Evolutionary conservation across 2,888 invertebrate species (phyloP), one percentile per base, ranked within the genome.

Genomic region (Dynastes hyllus): DNA sequence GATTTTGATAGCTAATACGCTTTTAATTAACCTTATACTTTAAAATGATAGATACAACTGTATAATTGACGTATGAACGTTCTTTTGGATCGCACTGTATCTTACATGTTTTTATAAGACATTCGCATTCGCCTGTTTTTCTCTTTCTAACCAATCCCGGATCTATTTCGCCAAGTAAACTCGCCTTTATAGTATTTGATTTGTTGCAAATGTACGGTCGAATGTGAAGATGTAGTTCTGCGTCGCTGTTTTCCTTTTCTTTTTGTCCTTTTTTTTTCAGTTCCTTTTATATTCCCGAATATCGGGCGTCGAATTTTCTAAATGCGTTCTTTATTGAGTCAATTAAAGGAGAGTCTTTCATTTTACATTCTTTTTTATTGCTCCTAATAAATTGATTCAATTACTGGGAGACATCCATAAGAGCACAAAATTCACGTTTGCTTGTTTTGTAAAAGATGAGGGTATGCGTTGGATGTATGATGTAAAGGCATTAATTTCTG

Each of bases 321-420:
- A 50, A 69, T 22, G 50, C 69, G 27, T 27, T 13, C 22, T 69
- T 69, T 69, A 69, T 69, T 69, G 69, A 69, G 50, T 50, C 69
- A 69, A 69, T 69, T 69, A 69, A 69, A 8, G 0, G 55, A 55
- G 50, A 27, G 22, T 50, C 50, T 69, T 50, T 8, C 69, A 69
- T 69, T 69, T 69, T 50, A 50, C 50, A 69, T 69, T 69, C 69
- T 27, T 69, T 69, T 45, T 50, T 69, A 69, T 69, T 50, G 50
- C 51, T 69, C 50, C 1, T 69, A 51, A 50, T 69, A 69, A 69
- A 50, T 69, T 69, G 69, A 69, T 69, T 69, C 50, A 69, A 50
- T 69, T 69, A 69, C 16, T 22, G 22, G 27, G 45, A 45, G 45
- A 0, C 45, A 45, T 1, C 45, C 4, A 45, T 8, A 45, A 45